Percentiles rank a stretch among this genome's conserved stretches.
Evolutionary conservation across 1,140 invertebrate genomes (phyloP).

Genomic region (Trissolcus basalis): DNA sequence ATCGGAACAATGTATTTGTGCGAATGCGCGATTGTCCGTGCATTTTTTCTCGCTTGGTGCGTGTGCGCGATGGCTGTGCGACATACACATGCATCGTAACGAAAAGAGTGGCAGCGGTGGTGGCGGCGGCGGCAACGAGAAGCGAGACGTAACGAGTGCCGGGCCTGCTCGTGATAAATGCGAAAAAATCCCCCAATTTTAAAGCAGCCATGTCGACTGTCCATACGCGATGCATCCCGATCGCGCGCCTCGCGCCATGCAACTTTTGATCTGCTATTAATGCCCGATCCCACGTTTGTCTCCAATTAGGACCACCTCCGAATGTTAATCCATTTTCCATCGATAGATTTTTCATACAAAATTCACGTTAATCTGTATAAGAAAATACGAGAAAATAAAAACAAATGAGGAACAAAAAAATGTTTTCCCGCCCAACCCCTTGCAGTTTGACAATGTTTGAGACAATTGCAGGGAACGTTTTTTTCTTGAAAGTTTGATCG

Average conservation of each 20-base stretch:
- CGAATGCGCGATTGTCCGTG: constrained; percentile 70
- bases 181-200: constrained; percentile 61
- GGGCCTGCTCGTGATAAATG: constrained; percentile 56
- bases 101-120: constrained; percentile 35
- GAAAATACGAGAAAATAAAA: too few species aligned
- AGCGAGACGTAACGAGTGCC: constrained; percentile 51
- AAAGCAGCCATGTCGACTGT: constrained; percentile 44
- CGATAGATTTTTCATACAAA: neutral
- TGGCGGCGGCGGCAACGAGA: constrained; percentile 25
- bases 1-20: constrained; percentile 74
- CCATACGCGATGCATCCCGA: constrained; percentile 23
- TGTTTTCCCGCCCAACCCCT: too few species aligned
- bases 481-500: too few species aligned
- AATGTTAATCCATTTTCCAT: neutral
- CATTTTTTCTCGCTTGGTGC: constrained; percentile 58
- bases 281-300: constrained; percentile 9
- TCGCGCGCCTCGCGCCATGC: constrained; percentile 26
- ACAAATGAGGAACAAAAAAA: too few species aligned
- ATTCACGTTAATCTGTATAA: too few species aligned
- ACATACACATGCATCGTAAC: constrained; percentile 48
- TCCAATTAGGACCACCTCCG: constrained; percentile 9
- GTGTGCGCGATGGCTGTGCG: constrained; percentile 37
- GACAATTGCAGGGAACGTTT: too few species aligned
- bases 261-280: constrained; percentile 46
- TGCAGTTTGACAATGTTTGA: too few species aligned